Evolutionary conservation across 2,888 invertebrate genomes (phyloP).

Genomic region (Dryocosmus kuriphilus): DNA sequence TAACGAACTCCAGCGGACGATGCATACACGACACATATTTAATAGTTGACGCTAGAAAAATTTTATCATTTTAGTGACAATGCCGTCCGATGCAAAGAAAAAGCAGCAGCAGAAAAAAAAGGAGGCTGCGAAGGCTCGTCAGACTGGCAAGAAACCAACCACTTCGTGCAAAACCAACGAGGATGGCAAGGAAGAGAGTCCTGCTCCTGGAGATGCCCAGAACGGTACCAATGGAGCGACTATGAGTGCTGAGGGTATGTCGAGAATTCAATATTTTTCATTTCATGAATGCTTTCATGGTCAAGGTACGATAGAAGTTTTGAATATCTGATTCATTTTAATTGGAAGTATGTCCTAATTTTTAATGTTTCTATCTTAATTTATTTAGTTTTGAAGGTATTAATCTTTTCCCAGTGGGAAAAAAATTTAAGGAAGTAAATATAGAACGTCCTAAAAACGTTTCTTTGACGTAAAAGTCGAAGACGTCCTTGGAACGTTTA

Average conservation of each 20-base stretch:
- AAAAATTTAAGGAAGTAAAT: too few species aligned
- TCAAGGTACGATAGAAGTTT: too few species aligned
- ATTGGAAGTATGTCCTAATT: too few species aligned
- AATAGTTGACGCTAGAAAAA: background rate
- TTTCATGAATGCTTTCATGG: background rate
- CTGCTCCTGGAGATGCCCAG: constrained; percentile 74
- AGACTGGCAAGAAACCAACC: constrained; percentile 73
- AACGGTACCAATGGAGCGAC: constrained; percentile 79
- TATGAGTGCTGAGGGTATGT: constrained; percentile 85
- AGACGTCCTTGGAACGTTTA: too few species aligned
- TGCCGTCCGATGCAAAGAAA: constrained; percentile 99
- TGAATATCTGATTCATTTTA: too few species aligned
- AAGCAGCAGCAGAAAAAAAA: constrained; percentile 98
- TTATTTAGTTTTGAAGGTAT: too few species aligned
- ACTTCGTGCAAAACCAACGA: constrained; percentile 41
- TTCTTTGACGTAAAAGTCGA: too few species aligned
- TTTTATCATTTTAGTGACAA: constrained; percentile 74
- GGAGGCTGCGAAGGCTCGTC: constrained; percentile 90
- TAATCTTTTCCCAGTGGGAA: too few species aligned
- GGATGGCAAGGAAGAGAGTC: constrained; percentile 80
- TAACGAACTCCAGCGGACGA: constrained; percentile 14
- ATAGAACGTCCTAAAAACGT: too few species aligned
- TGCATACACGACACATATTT: constrained; percentile 28
- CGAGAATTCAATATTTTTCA: background rate
- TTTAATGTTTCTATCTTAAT: too few species aligned